Evolutionary conservation across 2,113 vertebrate genomes (phyloP), one percentile per base, ranked within the genome.

Genomic region (Megaceryle torquata): DNA sequence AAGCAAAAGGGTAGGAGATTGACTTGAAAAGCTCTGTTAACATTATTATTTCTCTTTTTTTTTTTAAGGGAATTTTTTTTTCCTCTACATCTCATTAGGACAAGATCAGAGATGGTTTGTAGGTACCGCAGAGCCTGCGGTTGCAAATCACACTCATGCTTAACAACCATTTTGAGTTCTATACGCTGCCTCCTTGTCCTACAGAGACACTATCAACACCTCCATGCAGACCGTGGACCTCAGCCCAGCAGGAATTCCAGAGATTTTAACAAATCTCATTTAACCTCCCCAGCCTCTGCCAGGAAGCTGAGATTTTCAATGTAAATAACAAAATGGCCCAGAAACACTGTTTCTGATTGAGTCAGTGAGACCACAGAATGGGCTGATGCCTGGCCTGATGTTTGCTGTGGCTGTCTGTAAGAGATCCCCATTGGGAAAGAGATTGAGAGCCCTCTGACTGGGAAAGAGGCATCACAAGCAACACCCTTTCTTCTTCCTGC

Each of bases 201-300:
- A 86, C 35, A 81, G 71, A 78, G 71, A 78, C 39, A 48, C 88
- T 75, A 94, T 93, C 91, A 94, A 90, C 95, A 95, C 93, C 53
- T 83, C 31, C 72, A 37, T 31, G 22, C 69, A 75, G 48, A 68
- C 51, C 35, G 41, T 7, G 22, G 72, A 83, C 51, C 68, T 77
- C 79, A 75, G 79, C 91, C 39, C 79, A 91, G 79, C 88, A 88
- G 85, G 76, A 77, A 51, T 81, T 63, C 37, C 59, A 63, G 37
- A 41, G 60, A 60, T 37, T 35, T 39, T 90, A 93, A 78, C n/a
- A 91, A 94, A 93, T 68, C 70, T 85, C 84, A 84, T 94, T 93
- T 93, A 95, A 78, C 92, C 72, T 96, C 56, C 76, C 16, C 53
- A 51, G 24, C 17, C 53, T 86, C 81, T 80, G 20, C 51, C 71